phyloP scores from a whole-genome alignment of 2,113 vertebrate genomes.

The Serinus canaria region DNA sequence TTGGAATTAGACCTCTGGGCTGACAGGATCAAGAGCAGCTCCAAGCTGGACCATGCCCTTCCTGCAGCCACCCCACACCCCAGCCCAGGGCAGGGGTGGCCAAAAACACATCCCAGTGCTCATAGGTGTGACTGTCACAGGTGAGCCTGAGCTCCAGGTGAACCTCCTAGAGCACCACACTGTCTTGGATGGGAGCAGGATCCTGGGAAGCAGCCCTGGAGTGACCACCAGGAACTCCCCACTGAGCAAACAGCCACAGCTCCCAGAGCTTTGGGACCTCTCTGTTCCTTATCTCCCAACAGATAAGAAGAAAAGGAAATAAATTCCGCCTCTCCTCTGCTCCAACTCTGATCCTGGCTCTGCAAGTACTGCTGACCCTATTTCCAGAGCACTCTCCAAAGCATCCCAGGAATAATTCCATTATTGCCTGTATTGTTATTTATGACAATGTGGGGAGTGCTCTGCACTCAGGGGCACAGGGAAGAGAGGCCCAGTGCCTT shows the following conservation, averaged over 20 bases:
- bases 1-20: neutral
- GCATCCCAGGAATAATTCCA: neutral
- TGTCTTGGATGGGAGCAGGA: neutral
- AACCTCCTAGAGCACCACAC: neutral
- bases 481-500: neutral
- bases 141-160: neutral
- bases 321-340: neutral
- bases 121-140: fast-evolving
- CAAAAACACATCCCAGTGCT: fast-evolving
- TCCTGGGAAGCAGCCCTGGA: neutral
- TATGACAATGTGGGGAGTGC: neutral
- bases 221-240: fast-evolving
- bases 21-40: neutral
- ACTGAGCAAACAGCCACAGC: fast-evolving
- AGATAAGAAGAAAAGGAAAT: neutral
- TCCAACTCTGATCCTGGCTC: neutral
- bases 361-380: neutral
- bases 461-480: neutral
- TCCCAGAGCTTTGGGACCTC: neutral
- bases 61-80: neutral
- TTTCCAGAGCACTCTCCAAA: neutral
- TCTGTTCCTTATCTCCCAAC: neutral
- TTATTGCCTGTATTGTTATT: neutral
- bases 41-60: fast-evolving
- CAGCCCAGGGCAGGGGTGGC: neutral